Conservation (phyloP, 2,888 invertebrate species). For the Hedychridium roseum region DNA sequence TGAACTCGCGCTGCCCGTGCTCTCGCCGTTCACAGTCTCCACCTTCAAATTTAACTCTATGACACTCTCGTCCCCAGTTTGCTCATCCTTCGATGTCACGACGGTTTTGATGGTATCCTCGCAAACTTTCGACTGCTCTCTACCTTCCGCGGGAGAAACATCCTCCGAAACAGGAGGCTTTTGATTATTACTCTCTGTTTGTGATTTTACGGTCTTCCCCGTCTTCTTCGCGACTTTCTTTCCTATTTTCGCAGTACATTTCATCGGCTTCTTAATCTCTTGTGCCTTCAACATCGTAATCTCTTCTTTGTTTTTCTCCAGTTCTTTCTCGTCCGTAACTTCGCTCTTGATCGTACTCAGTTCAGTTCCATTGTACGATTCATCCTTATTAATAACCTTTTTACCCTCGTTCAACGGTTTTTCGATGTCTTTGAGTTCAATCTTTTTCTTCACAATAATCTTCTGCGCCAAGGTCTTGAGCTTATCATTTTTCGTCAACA, state of each 20-base stretch:
- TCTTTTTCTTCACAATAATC: conserved; percentile 45
- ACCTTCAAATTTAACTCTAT: conserved; percentile 45
- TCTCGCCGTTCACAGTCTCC: conserved; percentile 34
- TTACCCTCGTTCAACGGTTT: conserved; percentile 36
- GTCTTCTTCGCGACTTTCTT: conserved; percentile 45
- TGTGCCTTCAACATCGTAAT: conserved; percentile 22
- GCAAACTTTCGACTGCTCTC: conserved; percentile 41
- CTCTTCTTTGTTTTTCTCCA: conserved; percentile 38
- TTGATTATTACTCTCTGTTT: conserved; percentile 40
- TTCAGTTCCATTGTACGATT: conserved; percentile 25
- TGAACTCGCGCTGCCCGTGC: conserved; percentile 14
- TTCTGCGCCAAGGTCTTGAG: conserved; percentile 51
- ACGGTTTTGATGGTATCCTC: conserved; percentile 35
- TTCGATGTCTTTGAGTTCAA: conserved; percentile 46
- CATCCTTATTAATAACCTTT: conserved; percentile 37
- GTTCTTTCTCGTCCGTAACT: conserved; percentile 47
- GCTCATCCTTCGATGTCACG: conserved; percentile 38
- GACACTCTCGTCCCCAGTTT: conserved; percentile 29
- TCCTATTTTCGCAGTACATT: conserved; percentile 35
- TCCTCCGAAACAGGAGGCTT: conserved; percentile 23
- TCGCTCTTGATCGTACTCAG: conserved; percentile 51
- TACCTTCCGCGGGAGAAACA: conserved; percentile 40
- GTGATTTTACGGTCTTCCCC: conserved; percentile 35
- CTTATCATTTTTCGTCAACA: conserved; percentile 51
- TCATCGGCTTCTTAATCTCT: conserved; percentile 44